A percentile compares a stretch with the other conserved stretches of the same genome.
phyloP scores from a whole-genome alignment of 1,140 invertebrate species.

The Drosophila varians region DNA sequence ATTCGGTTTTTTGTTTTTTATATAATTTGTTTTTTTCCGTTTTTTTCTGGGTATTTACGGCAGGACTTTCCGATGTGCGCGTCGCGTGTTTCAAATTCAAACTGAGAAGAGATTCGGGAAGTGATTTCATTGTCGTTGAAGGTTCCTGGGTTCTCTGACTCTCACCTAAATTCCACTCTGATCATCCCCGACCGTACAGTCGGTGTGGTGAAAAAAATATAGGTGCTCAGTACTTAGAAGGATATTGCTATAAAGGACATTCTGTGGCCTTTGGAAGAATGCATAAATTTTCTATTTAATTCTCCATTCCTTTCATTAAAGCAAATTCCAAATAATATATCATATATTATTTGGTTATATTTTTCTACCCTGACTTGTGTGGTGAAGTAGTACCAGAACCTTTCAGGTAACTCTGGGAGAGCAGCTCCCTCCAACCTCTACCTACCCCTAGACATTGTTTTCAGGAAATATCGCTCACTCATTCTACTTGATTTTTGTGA shows the following conservation, averaged over 20 bases:
- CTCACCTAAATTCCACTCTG: not conserved
- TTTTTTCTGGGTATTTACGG: constrained; percentile 21
- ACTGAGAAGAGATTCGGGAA: constrained; percentile 48
- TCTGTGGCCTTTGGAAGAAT: no score
- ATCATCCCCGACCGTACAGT: not conserved
- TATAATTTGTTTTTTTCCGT: not conserved
- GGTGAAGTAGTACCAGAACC: not conserved
- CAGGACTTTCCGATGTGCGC: constrained; percentile 56
- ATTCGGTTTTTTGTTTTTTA: constrained; percentile 25
- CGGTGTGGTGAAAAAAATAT: not conserved
- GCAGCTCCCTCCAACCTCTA: constrained; percentile 16
- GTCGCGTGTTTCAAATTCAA: constrained; percentile 47
- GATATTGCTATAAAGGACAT: no score
- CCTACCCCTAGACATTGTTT: constrained; percentile 37
- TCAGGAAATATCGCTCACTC: constrained; percentile 52
- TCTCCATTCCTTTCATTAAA: no score
- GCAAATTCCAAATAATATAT: not conserved
- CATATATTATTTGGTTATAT: not conserved
- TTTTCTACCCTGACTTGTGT: not conserved
- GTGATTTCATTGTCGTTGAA: constrained; percentile 46
- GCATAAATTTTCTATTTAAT: no score
- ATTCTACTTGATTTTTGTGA: constrained; percentile 59
- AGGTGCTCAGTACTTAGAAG: no score
- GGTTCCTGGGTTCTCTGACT: not conserved
- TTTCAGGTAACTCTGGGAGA: constrained; percentile 20